A percentile compares a stretch with the other conserved stretches of the same genome.
Evolutionary conservation across 2,888 invertebrate species (phyloP).

Genomic region (Mayetiola destructor): DNA sequence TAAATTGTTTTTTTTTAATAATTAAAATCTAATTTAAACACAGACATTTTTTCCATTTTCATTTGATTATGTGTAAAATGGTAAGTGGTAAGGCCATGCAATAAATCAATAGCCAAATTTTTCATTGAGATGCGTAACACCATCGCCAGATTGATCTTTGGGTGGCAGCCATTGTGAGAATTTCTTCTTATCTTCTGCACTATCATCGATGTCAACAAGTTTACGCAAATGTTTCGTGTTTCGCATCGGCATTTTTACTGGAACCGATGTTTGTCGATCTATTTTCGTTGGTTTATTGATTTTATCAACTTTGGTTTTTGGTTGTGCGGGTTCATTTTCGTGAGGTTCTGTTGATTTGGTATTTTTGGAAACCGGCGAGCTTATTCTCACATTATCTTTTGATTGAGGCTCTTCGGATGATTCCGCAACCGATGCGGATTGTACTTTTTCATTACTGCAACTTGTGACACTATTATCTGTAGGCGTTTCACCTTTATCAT

Average conservation of each 20-base stretch:
- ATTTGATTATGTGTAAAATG: too few relatives aligned
- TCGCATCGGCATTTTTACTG: slow-evolving; percentile 19
- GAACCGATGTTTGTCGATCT: slow-evolving; percentile 8
- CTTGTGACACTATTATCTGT: slow-evolving; percentile 1
- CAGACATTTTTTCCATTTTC: too few relatives aligned
- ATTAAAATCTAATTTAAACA: too few relatives aligned
- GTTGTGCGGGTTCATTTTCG: slow-evolving; percentile 14
- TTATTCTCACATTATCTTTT: not conserved
- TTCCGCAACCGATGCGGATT: not conserved
- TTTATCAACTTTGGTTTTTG: slow-evolving; percentile 16
- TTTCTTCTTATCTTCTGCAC: slow-evolving; percentile 42
- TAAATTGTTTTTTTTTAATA: too few relatives aligned
- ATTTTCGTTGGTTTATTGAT: slow-evolving; percentile 15
- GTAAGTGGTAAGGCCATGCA: not conserved
- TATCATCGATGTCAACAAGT: slow-evolving; percentile 30
- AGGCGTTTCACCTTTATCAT: slow-evolving; percentile 24
- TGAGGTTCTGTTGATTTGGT: not conserved
- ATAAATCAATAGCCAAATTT: slow-evolving; percentile 57
- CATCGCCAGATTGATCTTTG: slow-evolving; percentile 58
- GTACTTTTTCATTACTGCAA: not conserved
- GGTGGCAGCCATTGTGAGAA: slow-evolving; percentile 72
- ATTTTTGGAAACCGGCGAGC: too few relatives aligned
- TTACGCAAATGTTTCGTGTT: slow-evolving; percentile 26
- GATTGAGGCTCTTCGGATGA: not conserved
- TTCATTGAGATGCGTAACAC: slow-evolving; percentile 58